Base-by-base conservation (phyloP, 2,113 vertebrate species). In the Spea multiplicata region DNA sequence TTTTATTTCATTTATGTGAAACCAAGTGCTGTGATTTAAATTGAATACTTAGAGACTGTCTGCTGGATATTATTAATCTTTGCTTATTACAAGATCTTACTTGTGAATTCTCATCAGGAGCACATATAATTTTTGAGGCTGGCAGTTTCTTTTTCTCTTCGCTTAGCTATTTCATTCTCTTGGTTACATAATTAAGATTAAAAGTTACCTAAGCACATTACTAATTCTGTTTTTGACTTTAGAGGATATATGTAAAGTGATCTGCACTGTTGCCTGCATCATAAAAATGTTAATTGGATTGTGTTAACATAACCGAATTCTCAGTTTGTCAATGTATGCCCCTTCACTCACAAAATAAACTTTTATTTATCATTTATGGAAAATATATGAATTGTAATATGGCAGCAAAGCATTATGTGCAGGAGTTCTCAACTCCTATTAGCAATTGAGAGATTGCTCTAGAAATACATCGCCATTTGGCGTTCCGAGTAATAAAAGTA, bases 1-100 rank as follows among this genome's bases (percentile, higher is more conserved):
- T 84, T 81, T 82, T 81, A 69, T 86, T 86, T 81, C 83, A 71
- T 82, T 89, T 82, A 84, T 82, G 68, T 64, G 86, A 76, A 88
- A 88, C 84, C 80, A 85, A 85, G 81, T 82, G 66, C 74, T 83
- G 45, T 57, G 82, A 74, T 0, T 47, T 53, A 71, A 79, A 80
- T 71, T 80, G 68, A 83, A 72, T 61, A 81, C 64, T 79, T 73
- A 84, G 68, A 76, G 66, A 73, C 84, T 83, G 84, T 83, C 73
- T 86, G 81, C 0, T 78, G 82, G 53, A 83, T 73, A 65, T 66
- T 84, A 79, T 74, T 78, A 75, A 82, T 64, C 3, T 4, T 16
- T 66, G 61, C 17, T 86, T 76, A 81, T 85, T 85, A 87, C 83
- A 67, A 88, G 78, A 77, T 81, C 76, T 84, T 74, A 44, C 12